Base-by-base conservation (phyloP, 2,113 vertebrate species). In the Heterotilapia buettikoferi region DNA sequence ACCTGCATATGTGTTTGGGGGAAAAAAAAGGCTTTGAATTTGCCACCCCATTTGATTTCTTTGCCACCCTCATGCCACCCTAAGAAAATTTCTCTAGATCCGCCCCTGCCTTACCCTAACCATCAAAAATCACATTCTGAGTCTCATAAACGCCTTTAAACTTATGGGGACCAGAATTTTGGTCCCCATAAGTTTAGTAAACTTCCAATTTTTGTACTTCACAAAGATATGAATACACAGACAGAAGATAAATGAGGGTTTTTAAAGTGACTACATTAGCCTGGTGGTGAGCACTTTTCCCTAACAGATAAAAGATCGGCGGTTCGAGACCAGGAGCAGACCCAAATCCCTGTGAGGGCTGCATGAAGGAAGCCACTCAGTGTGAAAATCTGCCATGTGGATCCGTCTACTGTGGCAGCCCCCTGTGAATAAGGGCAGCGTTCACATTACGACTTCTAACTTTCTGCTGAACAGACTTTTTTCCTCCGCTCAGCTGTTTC, bases 131-230 rank as follows among this genome's bases (percentile, higher is more conserved):
- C 53, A 56, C 53, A 24, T 56, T 26, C 18, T 11, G 29, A 36
- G 57, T 4, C 59, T 63, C 29, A 5, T 19, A 63, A 63, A 19
- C 0, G 9, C 9, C 9, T 63, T 63, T 6, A 63, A 63, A 63
- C 11, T 12, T 12, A 5, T 43, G 40, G 5, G 38, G 40, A 12
- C 40, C 10, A 5, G 5, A 5, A 43, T 12, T 12, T 5, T 12
- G 40, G 40, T 43, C 40, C 11, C 40, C 40, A 11, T 2, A 40
- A 40, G 38, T 40, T 10, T 40, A 40, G 4, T 5, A 40, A 10
- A 40, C 3, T 0, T 61, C 0, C 2, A 54, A 54, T 12, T 24
- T 24, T 57, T n/a, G 18, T 19, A 0, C 9, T 11, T 6, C 31
- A 61, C 59, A 63, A 36, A 63, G 31, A 11, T 0, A 36, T 7